Evolutionary conservation across 2,888 invertebrate species (phyloP), one percentile per base, ranked within the genome.

Genomic region (Amblyjoppa fuscipennis): DNA sequence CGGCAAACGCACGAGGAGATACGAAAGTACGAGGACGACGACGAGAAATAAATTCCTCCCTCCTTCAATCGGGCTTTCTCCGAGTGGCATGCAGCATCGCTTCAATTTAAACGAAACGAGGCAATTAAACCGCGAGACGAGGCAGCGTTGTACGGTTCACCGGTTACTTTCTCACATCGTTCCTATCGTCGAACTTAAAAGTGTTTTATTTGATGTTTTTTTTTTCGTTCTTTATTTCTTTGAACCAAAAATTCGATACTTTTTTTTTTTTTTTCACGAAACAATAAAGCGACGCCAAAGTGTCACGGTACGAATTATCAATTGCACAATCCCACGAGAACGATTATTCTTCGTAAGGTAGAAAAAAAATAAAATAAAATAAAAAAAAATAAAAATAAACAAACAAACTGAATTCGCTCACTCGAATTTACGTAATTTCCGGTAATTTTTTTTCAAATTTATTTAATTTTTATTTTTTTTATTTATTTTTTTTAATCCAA

Each of bases 31-130:
- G 34, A 64, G 34, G 28, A 81, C 77, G 20, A 20, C 20, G 53
- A 53, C 41, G 69, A 70, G 13, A 70, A 66, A 75, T 56, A 56
- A 45, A 71, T 28, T 77, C 73, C 13, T 28, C 49, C 77, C 77
- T 81, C 75, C 81, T 25, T 81, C 53, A 68, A 64, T 81, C 69
- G 53, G 25, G n/a, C 25, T 56, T 85, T 82, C 75, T 76, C 68
- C 69, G 69, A 85, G 80, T 64, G 82, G 41, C 86, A 84, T 77
- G 82, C 76, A 75, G 81, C 86, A 87, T 84, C 87, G 83, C 68
- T 83, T 82, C 83, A 87, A 88, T 88, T 87, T 81, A 84, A 86
- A 83, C 81, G 78, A 82, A 87, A 86, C 80, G 84, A 84, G 84
- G 70, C 84, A 87, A 87, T 87, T 87, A 85, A 88, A 81, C 56